A percentile compares a stretch with the other conserved stretches of the same genome.
Evolutionary conservation across 2,113 vertebrate genomes (phyloP).

Genomic region (Propithecus coquereli): DNA sequence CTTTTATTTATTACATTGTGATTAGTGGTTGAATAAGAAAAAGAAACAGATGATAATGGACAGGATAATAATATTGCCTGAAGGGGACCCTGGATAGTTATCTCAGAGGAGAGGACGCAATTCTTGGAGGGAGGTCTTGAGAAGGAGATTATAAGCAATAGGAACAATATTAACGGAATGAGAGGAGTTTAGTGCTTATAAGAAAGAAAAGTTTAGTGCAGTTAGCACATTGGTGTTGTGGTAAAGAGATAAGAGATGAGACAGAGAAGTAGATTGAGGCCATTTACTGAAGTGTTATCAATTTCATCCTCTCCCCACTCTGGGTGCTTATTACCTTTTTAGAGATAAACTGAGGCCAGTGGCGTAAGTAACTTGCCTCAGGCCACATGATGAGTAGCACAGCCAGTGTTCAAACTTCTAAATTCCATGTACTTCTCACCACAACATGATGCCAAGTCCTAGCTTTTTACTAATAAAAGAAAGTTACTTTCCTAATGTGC

Average conservation of each 20-base stretch:
- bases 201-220: background rate
- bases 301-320: background rate
- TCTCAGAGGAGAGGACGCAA: background rate
- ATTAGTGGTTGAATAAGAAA: conserved; percentile 32
- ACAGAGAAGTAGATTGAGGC: background rate
- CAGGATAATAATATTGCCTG: background rate
- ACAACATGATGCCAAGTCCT: background rate
- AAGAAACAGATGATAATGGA: conserved; percentile 1
- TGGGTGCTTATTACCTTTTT: background rate
- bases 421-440: background rate
- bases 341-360: background rate
- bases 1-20: background rate
- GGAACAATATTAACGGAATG: background rate
- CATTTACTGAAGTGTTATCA: background rate
- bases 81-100: background rate
- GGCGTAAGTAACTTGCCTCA: background rate
- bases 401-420: background rate
- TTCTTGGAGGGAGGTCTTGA: background rate
- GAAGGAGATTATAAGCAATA: background rate
- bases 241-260: background rate
- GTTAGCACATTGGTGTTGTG: background rate
- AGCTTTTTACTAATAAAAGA: background rate
- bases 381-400: background rate
- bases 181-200: background rate
- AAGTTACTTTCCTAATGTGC: background rate